These are phyloP conservation scores for Orgyia antiqua DNA, from an alignment of 2,888 invertebrate genomes.

Conservation along the genomic window DNA sequence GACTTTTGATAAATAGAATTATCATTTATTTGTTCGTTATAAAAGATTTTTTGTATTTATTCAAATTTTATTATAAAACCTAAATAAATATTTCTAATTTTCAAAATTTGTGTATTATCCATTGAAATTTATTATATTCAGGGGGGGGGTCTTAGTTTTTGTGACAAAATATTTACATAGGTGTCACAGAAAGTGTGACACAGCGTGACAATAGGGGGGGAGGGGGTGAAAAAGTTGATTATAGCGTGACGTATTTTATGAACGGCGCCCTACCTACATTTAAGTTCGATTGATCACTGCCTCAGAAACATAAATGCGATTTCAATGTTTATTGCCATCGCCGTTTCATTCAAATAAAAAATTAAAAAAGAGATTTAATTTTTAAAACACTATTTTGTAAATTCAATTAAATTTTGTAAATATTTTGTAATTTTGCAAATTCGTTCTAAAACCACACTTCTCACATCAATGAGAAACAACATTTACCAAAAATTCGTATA, in stretches of 20 bases:
- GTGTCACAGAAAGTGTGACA: slow-evolving; percentile 1
- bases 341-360: too few relatives aligned
- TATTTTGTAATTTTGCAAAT: too few relatives aligned
- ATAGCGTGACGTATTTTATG: slow-evolving; percentile 3
- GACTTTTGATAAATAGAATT: slow-evolving; percentile 4
- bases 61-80: neutral
- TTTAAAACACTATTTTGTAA: too few relatives aligned
- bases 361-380: too few relatives aligned
- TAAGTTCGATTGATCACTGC: too few relatives aligned
- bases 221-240: neutral
- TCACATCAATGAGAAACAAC: too few relatives aligned
- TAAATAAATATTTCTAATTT: neutral
- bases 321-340: too few relatives aligned
- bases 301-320: too few relatives aligned
- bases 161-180: neutral
- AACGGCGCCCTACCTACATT: slow-evolving; percentile 1
- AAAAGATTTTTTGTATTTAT: neutral
- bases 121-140: neutral
- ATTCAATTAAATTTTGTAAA: too few relatives aligned
- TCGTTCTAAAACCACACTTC: too few relatives aligned
- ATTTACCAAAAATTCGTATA: too few relatives aligned
- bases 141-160: neutral
- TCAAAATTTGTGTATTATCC: neutral
- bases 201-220: slow-evolving; percentile 1
- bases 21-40: slow-evolving; percentile 2